These are phyloP conservation scores for Mastomys natalensis DNA, from an alignment of 2,113 vertebrate species.

Conservation along the genomic window DNA sequence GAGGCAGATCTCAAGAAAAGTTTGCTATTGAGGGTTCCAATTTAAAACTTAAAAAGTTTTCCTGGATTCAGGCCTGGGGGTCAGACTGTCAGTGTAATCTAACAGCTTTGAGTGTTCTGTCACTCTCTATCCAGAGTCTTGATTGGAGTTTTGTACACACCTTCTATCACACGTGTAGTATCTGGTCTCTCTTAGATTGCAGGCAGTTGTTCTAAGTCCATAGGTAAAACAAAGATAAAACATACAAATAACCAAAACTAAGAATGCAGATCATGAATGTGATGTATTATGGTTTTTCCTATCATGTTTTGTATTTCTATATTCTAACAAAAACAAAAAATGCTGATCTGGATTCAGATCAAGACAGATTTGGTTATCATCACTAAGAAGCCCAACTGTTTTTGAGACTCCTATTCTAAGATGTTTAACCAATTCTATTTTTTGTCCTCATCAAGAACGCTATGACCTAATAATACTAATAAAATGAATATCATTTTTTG, in stretches of 20 bases:
- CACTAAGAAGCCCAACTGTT: neutral
- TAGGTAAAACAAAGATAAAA: neutral
- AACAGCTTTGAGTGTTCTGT: neutral
- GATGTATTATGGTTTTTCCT: neutral
- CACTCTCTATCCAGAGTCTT: no score
- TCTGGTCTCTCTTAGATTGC: neutral
- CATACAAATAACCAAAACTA: neutral
- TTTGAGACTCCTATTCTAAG: no score
- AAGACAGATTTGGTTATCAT: neutral
- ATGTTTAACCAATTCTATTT: no score
- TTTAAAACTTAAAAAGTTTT: neutral
- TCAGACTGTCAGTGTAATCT: neutral
- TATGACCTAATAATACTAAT: neutral
- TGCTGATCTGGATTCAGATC: neutral
- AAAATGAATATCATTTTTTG: neutral
- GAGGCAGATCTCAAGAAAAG: neutral
- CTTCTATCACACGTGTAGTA: neutral
- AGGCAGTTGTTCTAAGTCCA: no score
- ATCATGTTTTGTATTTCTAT: neutral
- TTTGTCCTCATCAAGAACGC: neutral
- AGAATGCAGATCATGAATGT: neutral
- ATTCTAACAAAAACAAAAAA: no score
- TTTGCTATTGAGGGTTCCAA: neutral
- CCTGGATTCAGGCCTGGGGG: accelerated
- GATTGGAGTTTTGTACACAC: neutral